Evolutionary conservation across 2,888 invertebrate genomes (phyloP).

Genomic region (Tethea ocularis): DNA sequence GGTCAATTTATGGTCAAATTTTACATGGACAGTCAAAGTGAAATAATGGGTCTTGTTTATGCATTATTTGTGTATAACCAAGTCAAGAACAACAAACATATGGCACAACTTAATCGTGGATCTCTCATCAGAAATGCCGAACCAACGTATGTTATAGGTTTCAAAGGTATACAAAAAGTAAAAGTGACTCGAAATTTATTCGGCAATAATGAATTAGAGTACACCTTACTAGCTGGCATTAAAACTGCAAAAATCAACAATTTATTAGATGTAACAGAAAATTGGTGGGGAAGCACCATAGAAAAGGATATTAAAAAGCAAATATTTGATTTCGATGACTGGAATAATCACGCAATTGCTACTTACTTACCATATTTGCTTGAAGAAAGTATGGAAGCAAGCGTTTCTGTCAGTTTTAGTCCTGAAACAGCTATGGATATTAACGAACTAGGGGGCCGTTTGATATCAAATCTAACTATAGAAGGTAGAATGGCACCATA

Average conservation of each 20-base stretch:
- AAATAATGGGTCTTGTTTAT: constrained; percentile 92
- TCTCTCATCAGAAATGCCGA: constrained; percentile 67
- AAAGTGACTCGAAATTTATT: constrained; percentile 95
- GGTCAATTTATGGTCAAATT: constrained; percentile 94
- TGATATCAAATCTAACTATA: constrained; percentile 86
- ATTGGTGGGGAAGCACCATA: constrained; percentile 97
- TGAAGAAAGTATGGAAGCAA: constrained; percentile 89
- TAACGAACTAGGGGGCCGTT: constrained; percentile 90
- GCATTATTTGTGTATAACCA: constrained; percentile 92
- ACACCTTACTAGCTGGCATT: constrained; percentile 96
- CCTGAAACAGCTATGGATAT: constrained; percentile 83
- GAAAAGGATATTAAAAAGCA: constrained; percentile 89
- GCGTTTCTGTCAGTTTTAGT: constrained; percentile 88
- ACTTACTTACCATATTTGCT: constrained; percentile 94
- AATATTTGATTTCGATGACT: constrained; percentile 99
- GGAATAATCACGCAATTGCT: constrained; percentile 99
- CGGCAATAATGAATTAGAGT: constrained; percentile 91
- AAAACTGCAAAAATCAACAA: constrained; percentile 94
- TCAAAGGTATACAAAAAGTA: constrained; percentile 97
- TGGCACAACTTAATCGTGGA: constrained; percentile 59
- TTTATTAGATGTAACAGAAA: constrained; percentile 93
- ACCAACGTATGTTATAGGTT: constrained; percentile 93
- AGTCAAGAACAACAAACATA: constrained; percentile 87
- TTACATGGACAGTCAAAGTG: constrained; percentile 95
- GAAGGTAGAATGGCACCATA: constrained; percentile 88